Evolutionary conservation across 1,140 invertebrate species (phyloP), one percentile per base, ranked within the genome.

Genomic region (Drosophila rufa): DNA sequence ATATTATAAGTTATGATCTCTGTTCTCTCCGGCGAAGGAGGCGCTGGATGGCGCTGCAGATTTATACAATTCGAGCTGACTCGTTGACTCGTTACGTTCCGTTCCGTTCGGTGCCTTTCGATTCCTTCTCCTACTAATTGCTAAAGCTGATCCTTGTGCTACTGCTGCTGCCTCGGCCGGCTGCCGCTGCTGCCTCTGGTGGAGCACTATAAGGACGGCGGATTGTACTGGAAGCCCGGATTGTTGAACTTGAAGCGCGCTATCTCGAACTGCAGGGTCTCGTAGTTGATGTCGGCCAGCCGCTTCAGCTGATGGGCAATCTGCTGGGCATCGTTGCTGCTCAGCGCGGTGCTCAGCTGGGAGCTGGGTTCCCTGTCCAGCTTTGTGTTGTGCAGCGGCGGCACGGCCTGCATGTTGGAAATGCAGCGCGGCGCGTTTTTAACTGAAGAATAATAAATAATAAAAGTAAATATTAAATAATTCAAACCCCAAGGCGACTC

Each of bases 211-310:
- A 90, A 90, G 53, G 81, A 76, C 47, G 85, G 85, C 30, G 85
- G 80, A 56, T 91, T 81, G 51, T 92, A 91, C 46, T 91, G 80
- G 51, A 92, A 92, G 19, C 92, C 92, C 7, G 92, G 92, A 87
- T 92, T 92, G 55, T 92, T 92, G 50, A 92, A 92, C 51, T 92
- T 92, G 12, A 91, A 92, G 17, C 92, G 87, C 51, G 91, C 90
- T 53, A 92, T 91, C 75, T 92, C 92, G 50, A 92, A 92, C 69
- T 87, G 92, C 53, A 92, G 77, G 43, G 90, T 81, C 61, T 92
- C 92, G 22, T 85, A 89, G 47, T 92, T 92, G 27, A 92, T 91
- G 57, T 92, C 91, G 11, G 92, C 92, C 59, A 92, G 15, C 6
- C 92, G 84, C 56, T 92, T 92, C 4, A 92, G 60, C 62, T 92